Evolutionary conservation across 2,113 vertebrate species (phyloP), one percentile per base, ranked within the genome.

Genomic region (Oryzias woworae): DNA sequence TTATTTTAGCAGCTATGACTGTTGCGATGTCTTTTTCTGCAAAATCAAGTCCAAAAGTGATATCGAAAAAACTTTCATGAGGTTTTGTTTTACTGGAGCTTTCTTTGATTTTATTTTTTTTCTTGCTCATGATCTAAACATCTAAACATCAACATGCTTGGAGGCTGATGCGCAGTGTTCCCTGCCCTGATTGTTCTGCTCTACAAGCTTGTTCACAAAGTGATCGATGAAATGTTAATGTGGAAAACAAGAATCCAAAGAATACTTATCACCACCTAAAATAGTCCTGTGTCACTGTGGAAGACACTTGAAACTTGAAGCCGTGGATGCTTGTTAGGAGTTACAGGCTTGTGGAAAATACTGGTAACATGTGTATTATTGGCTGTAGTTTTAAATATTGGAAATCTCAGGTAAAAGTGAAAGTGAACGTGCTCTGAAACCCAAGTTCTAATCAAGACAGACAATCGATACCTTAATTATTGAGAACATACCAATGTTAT

Each of bases 171-270:
- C 4, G n/a, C 20, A 2, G 50, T 22, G 26, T 55, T 62, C 74
- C 60, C 57, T 66, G 1, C 18, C 7, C 49, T 75, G 71, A 61
- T 71, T 12, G 2, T 62, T 65, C 41, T 2, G 10, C 63, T 43
- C 26, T 15, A 42, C n/a, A 43, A 26, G 41, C 24, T 47, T 17
- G 51, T 61, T 54, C 53, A 63, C 48, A 63, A 63, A 81, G 46
- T 47, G 47, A 77, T 71, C 17, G 18, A 70, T 78, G 52, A 79
- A 71, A 78, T 70, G 73, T 69, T 81, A 62, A 79, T 83, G 71
- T 78, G 64, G 73, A 81, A 83, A 77, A 64, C 54, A 69, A 53
- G 12, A n/a, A 68, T 47, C 49, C 62, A 62, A 24, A 73, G 14
- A 10, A 45, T 14, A 54, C 57, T 74, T 67, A 62, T 75, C 43